Evolutionary conservation across 2,113 vertebrate genomes (phyloP).

Genomic region (Hydropotes inermis): DNA sequence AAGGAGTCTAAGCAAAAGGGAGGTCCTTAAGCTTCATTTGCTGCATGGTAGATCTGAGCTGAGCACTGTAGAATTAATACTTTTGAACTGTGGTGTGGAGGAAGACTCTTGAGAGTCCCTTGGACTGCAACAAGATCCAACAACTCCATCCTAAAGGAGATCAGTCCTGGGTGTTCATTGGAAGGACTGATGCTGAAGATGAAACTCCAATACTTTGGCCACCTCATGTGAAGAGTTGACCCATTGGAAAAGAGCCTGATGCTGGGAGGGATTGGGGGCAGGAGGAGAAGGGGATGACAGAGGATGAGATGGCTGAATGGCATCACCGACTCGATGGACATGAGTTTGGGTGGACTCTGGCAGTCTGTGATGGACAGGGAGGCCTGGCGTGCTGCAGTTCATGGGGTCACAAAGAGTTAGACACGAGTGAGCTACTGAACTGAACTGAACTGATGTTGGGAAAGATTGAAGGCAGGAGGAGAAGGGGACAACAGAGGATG

Average conservation of each 20-base stretch:
- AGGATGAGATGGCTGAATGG: not conserved
- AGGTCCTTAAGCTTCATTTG: not conserved
- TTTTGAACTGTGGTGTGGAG: not conserved
- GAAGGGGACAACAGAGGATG: not conserved
- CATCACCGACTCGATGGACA: not conserved
- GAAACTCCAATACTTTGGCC: not conserved
- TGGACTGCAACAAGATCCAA: not conserved
- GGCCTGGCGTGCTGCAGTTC: rapidly evolving
- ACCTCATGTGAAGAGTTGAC: not conserved
- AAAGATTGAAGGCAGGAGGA: not conserved
- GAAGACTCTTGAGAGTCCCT: not conserved
- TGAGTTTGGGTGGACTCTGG: not conserved
- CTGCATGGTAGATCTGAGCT: not conserved
- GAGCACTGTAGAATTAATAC: not conserved
- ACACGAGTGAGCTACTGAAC: not conserved
- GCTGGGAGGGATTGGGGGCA: not conserved
- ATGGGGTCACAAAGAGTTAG: not conserved
- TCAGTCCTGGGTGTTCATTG: not conserved
- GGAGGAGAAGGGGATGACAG: rapidly evolving
- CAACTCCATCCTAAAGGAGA: not conserved
- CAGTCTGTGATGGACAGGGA: not conserved
- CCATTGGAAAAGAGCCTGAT: not conserved
- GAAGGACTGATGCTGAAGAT: not conserved
- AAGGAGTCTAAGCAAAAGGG: not conserved
- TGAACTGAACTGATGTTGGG: not conserved